Evolutionary conservation across 2,113 vertebrate genomes (phyloP), one percentile per base, ranked within the genome.

Genomic region (Alectura lathami): DNA sequence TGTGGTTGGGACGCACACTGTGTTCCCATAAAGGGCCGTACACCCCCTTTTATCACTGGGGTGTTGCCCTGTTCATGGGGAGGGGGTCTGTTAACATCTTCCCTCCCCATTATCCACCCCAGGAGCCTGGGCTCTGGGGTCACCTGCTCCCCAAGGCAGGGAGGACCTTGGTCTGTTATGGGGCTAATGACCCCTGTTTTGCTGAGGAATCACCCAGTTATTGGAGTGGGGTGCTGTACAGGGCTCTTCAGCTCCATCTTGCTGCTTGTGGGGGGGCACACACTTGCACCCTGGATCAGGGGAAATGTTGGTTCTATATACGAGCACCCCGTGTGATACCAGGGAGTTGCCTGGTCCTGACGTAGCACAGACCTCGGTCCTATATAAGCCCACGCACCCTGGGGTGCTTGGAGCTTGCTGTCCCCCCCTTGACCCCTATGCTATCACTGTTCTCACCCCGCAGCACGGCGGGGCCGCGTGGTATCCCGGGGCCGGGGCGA

Each of bases 71-170:
- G 3, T 42, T 79, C 34, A 15, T 29, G 38, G 32, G 43, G 56
- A 27, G 9, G 3, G 6, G 1, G 2, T 8, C 45, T 1, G 0
- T 74, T 36, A 57, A 27, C 15, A 2, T 1, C 11, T 30, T 13
- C 21, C 53, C 42, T 63, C 60, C 36, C 38, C 26, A 40, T 63
- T 63, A 40, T 13, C 47, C 30, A 22, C 0, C 14, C 22, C 3
- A 23, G 2, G 7, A 59, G 22, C 17, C 42, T 22, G 1, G 5
- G 7, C 30, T 54, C 23, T 72, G 74, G 81, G 38, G 24, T 60
- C 24, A 38, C 34, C 17, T 48, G 30, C 63, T 17, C 63, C 32
- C 36, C 48, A 11, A 6, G 22, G 2, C 34, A 21, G 30, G 50
- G 10, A 51, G 32, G 27, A n/a, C 34, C 9, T 45, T 20, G 11